A percentile compares a stretch with the other conserved stretches of the same genome.
Evolutionary conservation across 2,888 invertebrate species (phyloP).

Genomic region (Drosophila kokeensis): DNA sequence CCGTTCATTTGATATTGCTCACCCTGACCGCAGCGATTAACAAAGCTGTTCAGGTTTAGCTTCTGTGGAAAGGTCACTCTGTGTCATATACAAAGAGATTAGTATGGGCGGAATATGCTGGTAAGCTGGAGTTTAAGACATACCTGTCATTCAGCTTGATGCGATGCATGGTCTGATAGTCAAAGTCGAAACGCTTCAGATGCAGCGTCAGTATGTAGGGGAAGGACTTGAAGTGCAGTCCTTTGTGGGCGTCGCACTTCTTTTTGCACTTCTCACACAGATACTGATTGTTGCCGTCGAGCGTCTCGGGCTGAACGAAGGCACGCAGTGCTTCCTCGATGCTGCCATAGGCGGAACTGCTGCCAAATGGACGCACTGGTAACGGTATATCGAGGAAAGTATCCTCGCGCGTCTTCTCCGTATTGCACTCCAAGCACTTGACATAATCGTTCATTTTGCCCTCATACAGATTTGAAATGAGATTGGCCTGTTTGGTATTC

Average conservation of each 20-base stretch:
- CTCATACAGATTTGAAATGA: slow-evolving; percentile 92
- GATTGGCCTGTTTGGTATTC: slow-evolving; percentile 91
- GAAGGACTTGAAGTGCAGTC: slow-evolving; percentile 93
- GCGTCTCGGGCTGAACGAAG: slow-evolving; percentile 93
- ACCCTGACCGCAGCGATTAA: slow-evolving; percentile 84
- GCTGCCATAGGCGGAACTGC: slow-evolving; percentile 90
- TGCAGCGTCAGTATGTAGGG: slow-evolving; percentile 95
- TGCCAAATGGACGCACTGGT: slow-evolving; percentile 93
- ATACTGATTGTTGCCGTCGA: slow-evolving; percentile 94
- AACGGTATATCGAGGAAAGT: slow-evolving; percentile 94
- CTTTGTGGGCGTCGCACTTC: slow-evolving; percentile 95
- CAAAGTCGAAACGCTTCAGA: slow-evolving; percentile 95
- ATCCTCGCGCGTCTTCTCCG: slow-evolving; percentile 92
- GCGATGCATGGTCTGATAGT: slow-evolving; percentile 92
- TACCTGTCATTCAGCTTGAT: slow-evolving; percentile 95
- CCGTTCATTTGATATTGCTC: slow-evolving; percentile 69
- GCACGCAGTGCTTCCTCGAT: slow-evolving; percentile 93
- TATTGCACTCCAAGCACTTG: slow-evolving; percentile 93
- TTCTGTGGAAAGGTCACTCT: slow-evolving; percentile 93
- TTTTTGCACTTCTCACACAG: slow-evolving; percentile 94
- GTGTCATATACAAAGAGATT: slow-evolving; percentile 8
- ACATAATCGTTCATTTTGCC: slow-evolving; percentile 95
- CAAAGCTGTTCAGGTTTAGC: slow-evolving; percentile 91
- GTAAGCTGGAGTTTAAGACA: slow-evolving; percentile 62
- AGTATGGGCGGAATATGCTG: neutral